These are phyloP conservation scores for Isurus oxyrinchus DNA, from an alignment of 2,113 vertebrate species.

Conservation along the genomic window DNA sequence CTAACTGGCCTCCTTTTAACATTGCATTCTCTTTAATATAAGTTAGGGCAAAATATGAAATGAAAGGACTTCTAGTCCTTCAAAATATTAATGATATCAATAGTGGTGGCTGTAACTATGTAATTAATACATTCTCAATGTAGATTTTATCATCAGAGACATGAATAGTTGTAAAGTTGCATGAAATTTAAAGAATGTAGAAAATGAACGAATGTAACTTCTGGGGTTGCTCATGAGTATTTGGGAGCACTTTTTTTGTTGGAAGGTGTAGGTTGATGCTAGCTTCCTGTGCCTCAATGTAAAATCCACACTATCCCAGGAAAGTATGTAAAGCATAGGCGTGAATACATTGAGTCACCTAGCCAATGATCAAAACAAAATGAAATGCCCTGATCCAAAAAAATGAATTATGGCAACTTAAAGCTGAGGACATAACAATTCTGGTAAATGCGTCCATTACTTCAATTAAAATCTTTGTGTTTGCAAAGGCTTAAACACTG, in stretches of 20 bases:
- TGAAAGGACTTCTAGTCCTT: neutral
- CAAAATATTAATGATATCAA: neutral
- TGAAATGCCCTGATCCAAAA: neutral
- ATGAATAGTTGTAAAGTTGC: neutral
- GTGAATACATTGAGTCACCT: neutral
- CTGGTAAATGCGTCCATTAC: neutral
- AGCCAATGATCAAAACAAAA: neutral
- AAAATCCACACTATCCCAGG: neutral
- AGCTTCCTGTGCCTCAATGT: neutral
- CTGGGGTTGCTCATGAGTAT: neutral
- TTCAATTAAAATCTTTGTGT: neutral
- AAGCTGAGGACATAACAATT: neutral
- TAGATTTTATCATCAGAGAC: neutral
- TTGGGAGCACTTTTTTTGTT: neutral
- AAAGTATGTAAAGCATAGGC: neutral
- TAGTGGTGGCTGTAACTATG: neutral
- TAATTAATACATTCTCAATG: neutral
- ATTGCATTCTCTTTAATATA: neutral
- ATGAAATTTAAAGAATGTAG: neutral
- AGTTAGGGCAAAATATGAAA: neutral
- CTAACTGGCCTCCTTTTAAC: neutral
- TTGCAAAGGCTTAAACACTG: neutral
- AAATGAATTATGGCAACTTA: neutral
- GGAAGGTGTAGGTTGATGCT: neutral
- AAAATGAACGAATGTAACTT: neutral